Evolutionary conservation across 2,888 invertebrate species (phyloP).

Genomic region (Amiota mariae): DNA sequence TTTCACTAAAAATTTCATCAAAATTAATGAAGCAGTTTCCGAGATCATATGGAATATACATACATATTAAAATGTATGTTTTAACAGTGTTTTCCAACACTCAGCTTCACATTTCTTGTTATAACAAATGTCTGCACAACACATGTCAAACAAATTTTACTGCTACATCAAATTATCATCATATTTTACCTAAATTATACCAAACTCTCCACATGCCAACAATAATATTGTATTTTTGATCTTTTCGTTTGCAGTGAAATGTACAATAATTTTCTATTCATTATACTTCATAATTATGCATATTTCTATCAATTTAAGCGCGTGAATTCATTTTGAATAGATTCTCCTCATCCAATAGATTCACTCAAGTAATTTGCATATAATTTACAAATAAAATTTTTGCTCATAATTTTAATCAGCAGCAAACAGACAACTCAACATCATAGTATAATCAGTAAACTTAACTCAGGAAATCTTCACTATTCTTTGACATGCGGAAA

Average conservation of each 20-base stretch:
- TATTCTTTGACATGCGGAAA: not conserved
- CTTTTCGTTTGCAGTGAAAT: not conserved
- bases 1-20: no score
- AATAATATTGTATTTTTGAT: no score
- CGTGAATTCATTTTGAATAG: not conserved
- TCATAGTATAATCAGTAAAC: no score
- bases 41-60: no score
- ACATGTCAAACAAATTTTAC: no score
- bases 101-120: no score
- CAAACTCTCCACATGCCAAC: not conserved
- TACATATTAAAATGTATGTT: no score
- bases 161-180: no score
- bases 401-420: not conserved
- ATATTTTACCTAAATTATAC: not conserved
- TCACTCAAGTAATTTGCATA: constrained; percentile 42
- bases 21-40: no score
- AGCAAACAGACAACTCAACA: not conserved
- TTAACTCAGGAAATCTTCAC: not conserved
- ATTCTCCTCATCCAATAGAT: not conserved
- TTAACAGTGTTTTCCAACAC: no score
- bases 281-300: constrained; percentile 49
- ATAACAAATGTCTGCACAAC: no score
- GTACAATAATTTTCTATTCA: constrained; percentile 43
- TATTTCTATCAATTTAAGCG: constrained; percentile 33
- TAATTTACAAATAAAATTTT: constrained; percentile 17